phyloP scores from a whole-genome alignment of 2,113 vertebrate species.

The Coturnix japonica region DNA sequence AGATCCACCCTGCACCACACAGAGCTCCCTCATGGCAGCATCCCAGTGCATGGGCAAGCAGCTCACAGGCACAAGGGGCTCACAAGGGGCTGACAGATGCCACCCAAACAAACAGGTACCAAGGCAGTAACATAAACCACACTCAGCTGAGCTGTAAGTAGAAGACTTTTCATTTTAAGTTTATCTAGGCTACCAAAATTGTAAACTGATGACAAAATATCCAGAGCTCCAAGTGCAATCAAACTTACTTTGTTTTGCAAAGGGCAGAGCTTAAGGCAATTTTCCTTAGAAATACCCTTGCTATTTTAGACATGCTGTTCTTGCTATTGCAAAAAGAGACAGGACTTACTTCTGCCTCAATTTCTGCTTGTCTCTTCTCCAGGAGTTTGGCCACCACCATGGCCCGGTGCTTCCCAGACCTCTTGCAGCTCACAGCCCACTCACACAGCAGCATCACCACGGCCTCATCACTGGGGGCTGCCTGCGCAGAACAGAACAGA shows the following conservation, averaged over 20 bases:
- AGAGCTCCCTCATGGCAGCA: not conserved
- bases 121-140: not conserved
- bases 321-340: not conserved
- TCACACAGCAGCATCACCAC: slow-evolving; percentile 77
- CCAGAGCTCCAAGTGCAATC: not conserved
- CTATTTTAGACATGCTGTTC: not conserved
- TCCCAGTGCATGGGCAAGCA: too few relatives aligned
- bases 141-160: not conserved
- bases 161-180: not conserved
- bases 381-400: slow-evolving; percentile 79
- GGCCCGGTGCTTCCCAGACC: slow-evolving; percentile 77
- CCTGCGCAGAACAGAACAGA: slow-evolving; percentile 28
- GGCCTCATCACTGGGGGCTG: slow-evolving; percentile 64
- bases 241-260: not conserved
- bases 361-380: slow-evolving; percentile 80
- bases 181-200: not conserved
- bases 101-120: not conserved
- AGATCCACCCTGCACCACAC: too few relatives aligned
- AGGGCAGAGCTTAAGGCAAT: not conserved
- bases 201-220: not conserved
- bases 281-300: not conserved
- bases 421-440: slow-evolving; percentile 79
- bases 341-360: slow-evolving; percentile 76
- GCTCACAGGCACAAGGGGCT: not conserved
- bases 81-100: too few relatives aligned